phyloP scores from a whole-genome alignment of 2,888 invertebrate genomes.

The Lysandra coridon region DNA sequence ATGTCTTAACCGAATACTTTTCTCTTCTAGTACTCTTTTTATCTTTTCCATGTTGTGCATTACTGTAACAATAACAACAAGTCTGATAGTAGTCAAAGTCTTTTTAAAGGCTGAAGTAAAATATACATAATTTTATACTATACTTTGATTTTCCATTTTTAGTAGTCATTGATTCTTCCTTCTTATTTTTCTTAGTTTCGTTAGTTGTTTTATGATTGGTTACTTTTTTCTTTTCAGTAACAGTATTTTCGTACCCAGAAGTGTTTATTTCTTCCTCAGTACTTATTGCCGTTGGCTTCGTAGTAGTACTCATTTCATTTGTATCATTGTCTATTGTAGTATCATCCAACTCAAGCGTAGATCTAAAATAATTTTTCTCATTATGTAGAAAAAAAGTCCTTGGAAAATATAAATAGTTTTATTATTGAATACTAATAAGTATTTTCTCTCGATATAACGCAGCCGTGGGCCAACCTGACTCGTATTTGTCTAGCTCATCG shows the following conservation, averaged over 20 bases:
- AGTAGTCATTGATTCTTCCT: background rate
- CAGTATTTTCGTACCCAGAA: background rate
- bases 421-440: too few relatives aligned
- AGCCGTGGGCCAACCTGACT: too few relatives aligned
- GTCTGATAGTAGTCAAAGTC: background rate
- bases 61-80: background rate
- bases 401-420: too few relatives aligned
- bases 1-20: background rate
- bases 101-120: too few relatives aligned
- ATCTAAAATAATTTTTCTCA: background rate
- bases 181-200: background rate
- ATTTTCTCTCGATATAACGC: background rate
- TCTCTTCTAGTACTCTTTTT: too few relatives aligned
- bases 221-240: background rate
- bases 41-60: background rate
- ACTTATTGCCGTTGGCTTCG: background rate
- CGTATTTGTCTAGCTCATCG: too few relatives aligned
- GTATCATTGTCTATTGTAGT: background rate
- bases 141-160: background rate
- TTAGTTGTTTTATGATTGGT: background rate
- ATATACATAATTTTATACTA: too few relatives aligned
- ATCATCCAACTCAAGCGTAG: background rate
- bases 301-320: background rate
- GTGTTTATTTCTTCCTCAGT: background rate
- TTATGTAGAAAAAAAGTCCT: background rate